Evolutionary conservation across 2,888 invertebrate genomes (phyloP).

Genomic region (Rambutsinella grinnellia): DNA sequence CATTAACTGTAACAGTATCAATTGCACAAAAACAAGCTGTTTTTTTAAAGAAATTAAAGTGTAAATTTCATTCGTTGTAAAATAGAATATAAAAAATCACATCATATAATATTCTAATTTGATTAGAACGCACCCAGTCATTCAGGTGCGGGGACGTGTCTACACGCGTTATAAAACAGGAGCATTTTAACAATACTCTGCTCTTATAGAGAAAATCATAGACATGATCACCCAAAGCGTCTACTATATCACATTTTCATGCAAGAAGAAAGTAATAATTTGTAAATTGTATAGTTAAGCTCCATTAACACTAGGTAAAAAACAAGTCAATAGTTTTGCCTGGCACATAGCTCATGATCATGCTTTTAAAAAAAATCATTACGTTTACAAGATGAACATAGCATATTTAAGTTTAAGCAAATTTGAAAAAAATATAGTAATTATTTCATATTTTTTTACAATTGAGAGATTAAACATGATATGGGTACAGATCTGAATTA

Average conservation of each 20-base stretch:
- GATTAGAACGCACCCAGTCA: background rate
- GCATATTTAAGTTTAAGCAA: no score
- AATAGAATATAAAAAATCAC: no score
- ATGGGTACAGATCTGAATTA: background rate
- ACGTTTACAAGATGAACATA: background rate
- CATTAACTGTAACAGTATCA: no score
- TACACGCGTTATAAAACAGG: background rate
- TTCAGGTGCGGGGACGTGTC: background rate
- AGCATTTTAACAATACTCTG: background rate
- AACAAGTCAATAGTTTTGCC: slow-evolving; percentile 18
- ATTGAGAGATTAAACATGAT: background rate
- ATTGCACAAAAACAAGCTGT: no score
- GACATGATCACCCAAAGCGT: background rate
- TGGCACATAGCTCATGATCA: slow-evolving; percentile 34
- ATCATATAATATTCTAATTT: background rate
- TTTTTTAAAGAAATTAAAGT: no score
- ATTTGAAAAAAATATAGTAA: background rate
- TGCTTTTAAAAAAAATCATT: background rate
- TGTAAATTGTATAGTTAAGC: slow-evolving; percentile 33
- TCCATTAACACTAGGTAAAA: slow-evolving; percentile 40
- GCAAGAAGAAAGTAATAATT: slow-evolving; percentile 53
- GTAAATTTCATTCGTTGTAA: no score
- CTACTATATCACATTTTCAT: slow-evolving; percentile 2
- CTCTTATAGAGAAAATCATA: background rate
- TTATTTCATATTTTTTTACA: no score